These are phyloP conservation scores for Drosophila albomicans DNA, from an alignment of 1,140 invertebrate species.

Conservation along the genomic window DNA sequence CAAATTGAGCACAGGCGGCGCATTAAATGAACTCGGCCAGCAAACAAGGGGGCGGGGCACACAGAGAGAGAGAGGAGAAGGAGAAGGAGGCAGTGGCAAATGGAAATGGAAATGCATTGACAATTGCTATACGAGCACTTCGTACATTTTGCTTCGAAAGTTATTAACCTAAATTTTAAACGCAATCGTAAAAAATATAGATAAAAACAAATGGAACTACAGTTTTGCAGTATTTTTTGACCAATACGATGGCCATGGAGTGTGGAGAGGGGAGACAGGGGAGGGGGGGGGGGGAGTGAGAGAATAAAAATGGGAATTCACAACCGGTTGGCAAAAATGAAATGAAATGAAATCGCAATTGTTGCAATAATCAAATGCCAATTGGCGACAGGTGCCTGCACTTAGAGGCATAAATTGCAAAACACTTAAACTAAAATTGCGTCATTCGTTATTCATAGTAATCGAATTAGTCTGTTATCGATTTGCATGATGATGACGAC, in stretches of 20 bases:
- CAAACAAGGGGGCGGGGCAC: background rate
- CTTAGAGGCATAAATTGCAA: background rate
- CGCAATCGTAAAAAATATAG: conserved; percentile 48
- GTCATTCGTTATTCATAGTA: background rate
- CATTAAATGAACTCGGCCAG: conserved; percentile 31
- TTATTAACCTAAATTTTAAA: conserved; percentile 74
- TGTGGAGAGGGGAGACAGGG: too few relatives aligned
- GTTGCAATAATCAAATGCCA: conserved; percentile 10
- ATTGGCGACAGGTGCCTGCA: background rate
- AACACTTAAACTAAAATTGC: background rate
- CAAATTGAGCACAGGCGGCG: conserved; percentile 51
- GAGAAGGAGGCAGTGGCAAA: too few relatives aligned
- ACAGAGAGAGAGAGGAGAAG: background rate
- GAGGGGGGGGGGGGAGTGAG: too few relatives aligned
- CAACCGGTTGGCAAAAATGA: too few relatives aligned
- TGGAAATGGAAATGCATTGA: conserved; percentile 59
- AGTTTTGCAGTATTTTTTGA: background rate
- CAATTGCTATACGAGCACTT: conserved; percentile 50
- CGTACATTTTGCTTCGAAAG: conserved; percentile 52
- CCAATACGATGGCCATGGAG: background rate
- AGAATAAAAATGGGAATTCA: too few relatives aligned
- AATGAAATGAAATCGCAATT: conserved; percentile 16
- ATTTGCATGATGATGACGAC: background rate
- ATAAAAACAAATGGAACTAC: conserved; percentile 9
- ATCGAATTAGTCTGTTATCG: conserved; percentile 1